These are phyloP conservation scores for Apistogramma diplotaenia DNA, from an alignment of 2,113 vertebrate genomes.

Conservation along the genomic window DNA sequence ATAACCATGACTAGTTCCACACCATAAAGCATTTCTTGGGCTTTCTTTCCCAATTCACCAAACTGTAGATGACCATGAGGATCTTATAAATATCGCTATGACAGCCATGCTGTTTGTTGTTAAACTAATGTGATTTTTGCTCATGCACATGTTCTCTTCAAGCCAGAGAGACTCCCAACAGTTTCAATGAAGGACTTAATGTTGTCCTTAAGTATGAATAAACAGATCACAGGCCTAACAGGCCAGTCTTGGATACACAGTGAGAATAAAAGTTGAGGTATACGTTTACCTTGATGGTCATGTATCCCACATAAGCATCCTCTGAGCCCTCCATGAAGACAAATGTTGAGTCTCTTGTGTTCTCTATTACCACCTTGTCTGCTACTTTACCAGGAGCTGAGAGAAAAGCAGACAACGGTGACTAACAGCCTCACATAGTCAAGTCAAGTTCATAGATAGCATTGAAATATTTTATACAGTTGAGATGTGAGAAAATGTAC, in stretches of 20 bases:
- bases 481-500: background rate
- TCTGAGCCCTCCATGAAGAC: conserved; percentile 99
- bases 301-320: conserved; percentile 98
- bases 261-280: background rate
- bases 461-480: background rate
- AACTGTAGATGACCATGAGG: background rate
- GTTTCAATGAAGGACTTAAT: background rate
- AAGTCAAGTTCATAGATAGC: background rate
- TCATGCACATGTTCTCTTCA: background rate
- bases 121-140: background rate
- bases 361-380: conserved; percentile 91
- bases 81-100: background rate
- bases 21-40: background rate
- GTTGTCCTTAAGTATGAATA: background rate
- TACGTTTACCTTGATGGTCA: conserved; percentile 94
- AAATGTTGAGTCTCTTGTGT: conserved; percentile 98
- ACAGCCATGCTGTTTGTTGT: background rate
- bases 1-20: background rate
- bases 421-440: conserved; percentile 3
- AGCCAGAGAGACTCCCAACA: background rate
- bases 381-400: conserved; percentile 94
- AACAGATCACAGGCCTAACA: background rate
- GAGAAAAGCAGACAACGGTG: conserved; percentile 31
- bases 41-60: background rate
- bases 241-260: background rate